phyloP scores from a whole-genome alignment of 2,113 vertebrate species.

The Cochlearius cochlearius region DNA sequence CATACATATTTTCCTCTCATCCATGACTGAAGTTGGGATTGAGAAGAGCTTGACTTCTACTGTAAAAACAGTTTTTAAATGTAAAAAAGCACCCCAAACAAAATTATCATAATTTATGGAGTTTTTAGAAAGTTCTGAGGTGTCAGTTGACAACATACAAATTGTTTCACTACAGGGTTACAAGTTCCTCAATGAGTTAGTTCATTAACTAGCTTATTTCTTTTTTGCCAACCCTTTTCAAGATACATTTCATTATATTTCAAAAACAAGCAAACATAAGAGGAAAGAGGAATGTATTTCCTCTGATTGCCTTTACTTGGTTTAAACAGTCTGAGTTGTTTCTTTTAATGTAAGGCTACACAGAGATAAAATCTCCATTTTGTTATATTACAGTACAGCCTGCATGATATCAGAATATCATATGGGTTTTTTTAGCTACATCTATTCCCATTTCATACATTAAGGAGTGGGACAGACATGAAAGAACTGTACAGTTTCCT shows the following conservation, averaged over 20 bases:
- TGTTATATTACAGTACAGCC: not conserved
- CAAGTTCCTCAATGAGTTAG: not conserved
- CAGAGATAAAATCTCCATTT: not conserved
- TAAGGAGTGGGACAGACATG: not conserved
- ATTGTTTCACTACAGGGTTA: not conserved
- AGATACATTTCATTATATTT: not conserved
- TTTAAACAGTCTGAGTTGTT: not conserved
- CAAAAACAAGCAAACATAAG: not conserved
- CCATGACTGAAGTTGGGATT: not conserved
- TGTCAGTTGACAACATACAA: not conserved
- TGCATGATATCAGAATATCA: not conserved
- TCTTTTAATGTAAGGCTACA: not conserved
- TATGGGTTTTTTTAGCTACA: not conserved
- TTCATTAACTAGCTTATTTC: not conserved
- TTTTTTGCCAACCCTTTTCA: not conserved
- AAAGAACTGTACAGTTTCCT: not conserved
- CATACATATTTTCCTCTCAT: not conserved
- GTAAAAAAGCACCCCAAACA: not conserved
- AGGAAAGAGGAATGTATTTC: not conserved
- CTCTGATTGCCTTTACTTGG: not conserved
- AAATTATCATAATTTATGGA: not conserved
- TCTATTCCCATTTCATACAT: not conserved
- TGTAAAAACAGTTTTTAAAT: not conserved
- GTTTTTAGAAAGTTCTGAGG: not conserved
- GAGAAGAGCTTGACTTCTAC: not conserved